Evolutionary conservation across 2,797 vertebrate genomes (phyloP).

Genomic region (Chiloscyllium punctatum): DNA sequence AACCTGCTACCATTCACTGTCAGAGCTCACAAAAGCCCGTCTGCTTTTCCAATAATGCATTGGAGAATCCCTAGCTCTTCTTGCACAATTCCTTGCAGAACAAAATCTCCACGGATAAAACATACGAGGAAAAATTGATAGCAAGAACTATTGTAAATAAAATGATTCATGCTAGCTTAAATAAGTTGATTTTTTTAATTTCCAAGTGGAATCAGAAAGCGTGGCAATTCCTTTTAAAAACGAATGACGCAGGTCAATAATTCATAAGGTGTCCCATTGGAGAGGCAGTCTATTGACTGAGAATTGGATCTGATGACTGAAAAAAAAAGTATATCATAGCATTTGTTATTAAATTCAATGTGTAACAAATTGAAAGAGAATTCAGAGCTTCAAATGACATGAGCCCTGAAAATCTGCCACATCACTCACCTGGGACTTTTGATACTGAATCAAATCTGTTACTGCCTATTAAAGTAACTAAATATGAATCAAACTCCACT

Average conservation of each 20-base stretch:
- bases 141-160: neutral
- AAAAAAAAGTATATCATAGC: neutral
- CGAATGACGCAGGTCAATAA: neutral
- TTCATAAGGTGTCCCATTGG: neutral
- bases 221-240: neutral
- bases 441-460: neutral
- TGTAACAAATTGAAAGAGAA: neutral
- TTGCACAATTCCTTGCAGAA: neutral
- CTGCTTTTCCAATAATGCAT: neutral
- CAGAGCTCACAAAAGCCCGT: neutral
- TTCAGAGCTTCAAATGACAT: neutral
- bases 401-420: neutral
- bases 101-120: neutral
- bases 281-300: neutral
- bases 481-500: too few species aligned
- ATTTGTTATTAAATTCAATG: neutral
- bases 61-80: neutral
- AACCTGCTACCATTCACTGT: neutral
- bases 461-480: too few species aligned
- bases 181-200: neutral
- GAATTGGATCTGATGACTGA: neutral
- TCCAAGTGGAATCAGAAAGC: neutral
- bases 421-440: neutral
- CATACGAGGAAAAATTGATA: neutral
- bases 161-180: neutral